Evolutionary conservation across 2,113 vertebrate genomes (phyloP).

Genomic region (Melanerpes formicivorus): DNA sequence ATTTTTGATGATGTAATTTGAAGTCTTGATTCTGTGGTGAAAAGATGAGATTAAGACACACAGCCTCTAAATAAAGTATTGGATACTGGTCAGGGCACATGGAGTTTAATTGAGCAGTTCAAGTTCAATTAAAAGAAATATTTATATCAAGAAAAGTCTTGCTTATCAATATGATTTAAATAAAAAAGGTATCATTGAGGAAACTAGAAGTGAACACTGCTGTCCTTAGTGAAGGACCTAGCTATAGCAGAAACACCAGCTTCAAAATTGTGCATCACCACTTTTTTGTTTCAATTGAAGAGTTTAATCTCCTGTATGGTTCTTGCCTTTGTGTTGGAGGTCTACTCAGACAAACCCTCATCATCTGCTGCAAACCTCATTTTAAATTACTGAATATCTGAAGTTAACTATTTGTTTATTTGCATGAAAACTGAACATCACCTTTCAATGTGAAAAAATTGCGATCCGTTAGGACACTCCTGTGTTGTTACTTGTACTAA

Average conservation of each 20-base stretch:
- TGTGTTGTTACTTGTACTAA: not conserved
- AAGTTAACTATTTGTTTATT: not conserved
- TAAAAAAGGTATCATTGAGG: not conserved
- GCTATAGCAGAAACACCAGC: too few species aligned
- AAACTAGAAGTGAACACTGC: not conserved
- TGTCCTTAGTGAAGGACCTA: not conserved
- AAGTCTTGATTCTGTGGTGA: constrained; percentile 39
- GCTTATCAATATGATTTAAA: not conserved
- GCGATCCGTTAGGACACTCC: not conserved
- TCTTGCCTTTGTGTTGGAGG: constrained; percentile 9
- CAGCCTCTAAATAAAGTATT: constrained; percentile 38
- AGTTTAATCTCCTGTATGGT: not conserved
- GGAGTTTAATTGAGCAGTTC: constrained; percentile 29
- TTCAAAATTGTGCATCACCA: not conserved
- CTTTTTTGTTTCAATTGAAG: not conserved
- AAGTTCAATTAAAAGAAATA: not conserved
- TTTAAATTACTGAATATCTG: not conserved
- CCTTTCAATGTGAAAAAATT: not conserved
- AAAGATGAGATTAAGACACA: constrained; percentile 44
- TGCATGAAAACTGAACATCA: not conserved
- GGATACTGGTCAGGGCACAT: not conserved
- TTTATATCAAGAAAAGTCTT: not conserved
- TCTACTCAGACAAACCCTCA: not conserved
- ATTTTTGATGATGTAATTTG: constrained; percentile 49
- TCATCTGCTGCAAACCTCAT: not conserved